Evolutionary conservation across 2,888 invertebrate species (phyloP).

Genomic region (Ichneumoninae sp.): DNA sequence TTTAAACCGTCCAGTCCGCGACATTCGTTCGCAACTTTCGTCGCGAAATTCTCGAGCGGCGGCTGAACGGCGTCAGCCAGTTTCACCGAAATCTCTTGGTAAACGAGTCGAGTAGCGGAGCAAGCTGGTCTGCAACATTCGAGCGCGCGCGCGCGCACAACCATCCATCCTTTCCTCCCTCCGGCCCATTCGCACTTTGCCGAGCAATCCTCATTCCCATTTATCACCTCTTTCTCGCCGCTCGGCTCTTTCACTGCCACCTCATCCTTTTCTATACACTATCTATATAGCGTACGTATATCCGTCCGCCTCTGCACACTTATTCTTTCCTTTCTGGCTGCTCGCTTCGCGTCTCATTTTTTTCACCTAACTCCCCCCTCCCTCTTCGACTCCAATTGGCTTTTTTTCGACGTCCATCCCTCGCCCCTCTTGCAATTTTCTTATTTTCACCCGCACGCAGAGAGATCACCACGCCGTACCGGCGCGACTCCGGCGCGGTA

Average conservation of each 20-base stretch:
- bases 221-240: slow-evolving; percentile 80
- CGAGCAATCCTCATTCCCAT: slow-evolving; percentile 83
- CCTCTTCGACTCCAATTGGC: slow-evolving; percentile 78
- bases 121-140: slow-evolving; percentile 65
- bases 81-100: slow-evolving; percentile 39
- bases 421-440: slow-evolving; percentile 41
- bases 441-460: slow-evolving; percentile 46
- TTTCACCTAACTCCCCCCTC: slow-evolving; percentile 65
- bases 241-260: slow-evolving; percentile 55
- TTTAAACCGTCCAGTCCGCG: neutral
- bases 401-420: slow-evolving; percentile 72
- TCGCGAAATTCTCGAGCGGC: neutral
- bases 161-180: slow-evolving; percentile 70
- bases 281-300: slow-evolving; percentile 34
- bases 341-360: slow-evolving; percentile 57
- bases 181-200: slow-evolving; percentile 81
- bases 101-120: slow-evolving; percentile 24
- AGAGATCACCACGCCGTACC: neutral
- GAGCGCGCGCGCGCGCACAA: slow-evolving; percentile 67
- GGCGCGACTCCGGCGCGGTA: slow-evolving; percentile 27
- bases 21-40: neutral
- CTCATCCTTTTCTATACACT: slow-evolving; percentile 58
- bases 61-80: neutral
- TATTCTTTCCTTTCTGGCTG: slow-evolving; percentile 57
- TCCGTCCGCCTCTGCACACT: slow-evolving; percentile 48